phyloP scores from a whole-genome alignment of 2,888 invertebrate species.

The Asteroscopus sphinx region DNA sequence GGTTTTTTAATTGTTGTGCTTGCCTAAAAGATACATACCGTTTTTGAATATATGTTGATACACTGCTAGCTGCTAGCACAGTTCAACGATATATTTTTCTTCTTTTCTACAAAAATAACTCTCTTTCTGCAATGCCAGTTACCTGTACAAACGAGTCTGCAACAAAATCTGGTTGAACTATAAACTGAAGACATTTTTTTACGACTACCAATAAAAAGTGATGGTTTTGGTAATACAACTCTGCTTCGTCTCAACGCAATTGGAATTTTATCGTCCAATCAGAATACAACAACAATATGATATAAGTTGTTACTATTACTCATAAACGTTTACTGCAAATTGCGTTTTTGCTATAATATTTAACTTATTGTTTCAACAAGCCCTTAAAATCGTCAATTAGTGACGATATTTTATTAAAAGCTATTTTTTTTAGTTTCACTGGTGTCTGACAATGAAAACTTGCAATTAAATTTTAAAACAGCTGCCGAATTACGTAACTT shows the following conservation, averaged over 20 bases:
- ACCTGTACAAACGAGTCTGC: slow-evolving; percentile 13
- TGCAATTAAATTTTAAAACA: too few species aligned
- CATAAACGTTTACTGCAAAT: slow-evolving; percentile 56
- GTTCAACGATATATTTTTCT: neutral
- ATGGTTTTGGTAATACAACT: slow-evolving; percentile 53
- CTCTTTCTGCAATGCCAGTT: slow-evolving; percentile 3
- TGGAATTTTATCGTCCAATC: slow-evolving; percentile 58
- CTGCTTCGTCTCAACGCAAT: slow-evolving; percentile 47
- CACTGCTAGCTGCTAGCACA: too few species aligned
- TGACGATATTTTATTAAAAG: too few species aligned
- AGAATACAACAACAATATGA: slow-evolving; percentile 45
- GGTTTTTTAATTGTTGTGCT: too few species aligned
- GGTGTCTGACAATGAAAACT: too few species aligned
- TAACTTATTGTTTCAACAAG: too few species aligned
- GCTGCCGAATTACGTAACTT: too few species aligned
- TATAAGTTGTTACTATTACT: slow-evolving; percentile 29
- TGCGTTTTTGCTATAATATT: slow-evolving; percentile 17
- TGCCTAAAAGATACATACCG: too few species aligned
- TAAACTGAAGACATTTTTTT: slow-evolving; percentile 44
- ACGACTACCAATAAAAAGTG: slow-evolving; percentile 56
- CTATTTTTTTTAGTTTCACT: too few species aligned
- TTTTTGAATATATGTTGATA: too few species aligned
- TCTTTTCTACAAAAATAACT: neutral
- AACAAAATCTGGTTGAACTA: slow-evolving; percentile 42
- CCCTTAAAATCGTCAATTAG: too few species aligned